Evolutionary conservation across 2,797 vertebrate genomes (phyloP).

Genomic region (Alfaro cultratus): DNA sequence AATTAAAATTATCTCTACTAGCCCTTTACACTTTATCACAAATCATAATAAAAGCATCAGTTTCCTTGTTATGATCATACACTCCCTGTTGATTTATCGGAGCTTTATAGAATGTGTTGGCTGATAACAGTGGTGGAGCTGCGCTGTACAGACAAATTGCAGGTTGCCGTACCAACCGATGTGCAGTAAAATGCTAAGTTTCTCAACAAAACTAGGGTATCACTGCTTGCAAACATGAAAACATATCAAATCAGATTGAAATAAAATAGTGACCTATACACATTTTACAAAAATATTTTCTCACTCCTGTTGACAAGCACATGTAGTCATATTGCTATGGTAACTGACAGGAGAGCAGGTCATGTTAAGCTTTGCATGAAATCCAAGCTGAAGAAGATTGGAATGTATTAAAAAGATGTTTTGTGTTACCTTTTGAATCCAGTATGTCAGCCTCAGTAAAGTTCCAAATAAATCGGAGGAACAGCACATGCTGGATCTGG

Average conservation of each 20-base stretch:
- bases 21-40: not conserved
- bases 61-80: not conserved
- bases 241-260: not conserved
- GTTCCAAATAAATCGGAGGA: slow-evolving; percentile 9
- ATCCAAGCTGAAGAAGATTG: not conserved
- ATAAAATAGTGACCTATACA: not conserved
- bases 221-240: not conserved
- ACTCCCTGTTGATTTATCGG: not conserved
- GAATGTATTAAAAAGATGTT: not conserved
- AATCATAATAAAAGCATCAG: not conserved
- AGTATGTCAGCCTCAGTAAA: not conserved
- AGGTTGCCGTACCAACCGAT: slow-evolving; percentile 4
- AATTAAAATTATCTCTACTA: not conserved
- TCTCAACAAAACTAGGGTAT: not conserved
- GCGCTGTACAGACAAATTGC: not conserved
- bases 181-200: slow-evolving; percentile 3
- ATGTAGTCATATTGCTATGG: not conserved
- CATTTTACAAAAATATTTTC: not conserved
- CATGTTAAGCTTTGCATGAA: not conserved
- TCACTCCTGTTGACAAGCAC: not conserved
- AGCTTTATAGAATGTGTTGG: too few relatives aligned
- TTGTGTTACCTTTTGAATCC: not conserved
- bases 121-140: not conserved
- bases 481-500: slow-evolving; percentile 5
- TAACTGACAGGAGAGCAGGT: not conserved